These are phyloP conservation scores for Ailurus styani DNA, from an alignment of 2,113 vertebrate genomes.

Conservation along the genomic window DNA sequence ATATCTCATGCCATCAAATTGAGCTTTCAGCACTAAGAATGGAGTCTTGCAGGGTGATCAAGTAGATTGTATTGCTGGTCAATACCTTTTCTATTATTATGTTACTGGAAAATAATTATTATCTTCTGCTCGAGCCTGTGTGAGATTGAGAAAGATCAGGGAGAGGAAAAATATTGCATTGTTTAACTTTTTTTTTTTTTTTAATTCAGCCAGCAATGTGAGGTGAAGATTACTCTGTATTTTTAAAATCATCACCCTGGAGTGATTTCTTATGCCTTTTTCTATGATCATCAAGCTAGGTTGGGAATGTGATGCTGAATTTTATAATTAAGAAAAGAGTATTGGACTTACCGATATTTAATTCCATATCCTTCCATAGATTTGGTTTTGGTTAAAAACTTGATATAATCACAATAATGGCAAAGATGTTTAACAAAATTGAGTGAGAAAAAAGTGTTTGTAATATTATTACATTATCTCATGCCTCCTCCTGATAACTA, in stretches of 20 bases:
- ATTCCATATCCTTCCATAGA: background rate
- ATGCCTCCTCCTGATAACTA: background rate
- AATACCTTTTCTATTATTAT: conserved; percentile 70
- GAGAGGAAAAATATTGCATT: background rate
- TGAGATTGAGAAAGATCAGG: background rate
- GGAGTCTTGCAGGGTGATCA: conserved; percentile 51
- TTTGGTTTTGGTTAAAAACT: background rate
- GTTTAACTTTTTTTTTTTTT: conserved; percentile 5
- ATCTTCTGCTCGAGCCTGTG: conserved; percentile 20
- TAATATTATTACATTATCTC: background rate
- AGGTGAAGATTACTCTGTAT: background rate
- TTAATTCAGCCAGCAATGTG: background rate
- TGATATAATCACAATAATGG: background rate
- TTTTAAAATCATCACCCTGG: background rate
- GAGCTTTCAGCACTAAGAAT: conserved; percentile 45
- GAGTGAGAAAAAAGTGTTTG: background rate
- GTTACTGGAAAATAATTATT: conserved; percentile 67
- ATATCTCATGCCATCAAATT: conserved; percentile 45
- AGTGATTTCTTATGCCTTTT: background rate
- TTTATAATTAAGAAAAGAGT: background rate
- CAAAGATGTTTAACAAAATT: background rate
- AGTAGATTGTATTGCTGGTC: conserved; percentile 63
- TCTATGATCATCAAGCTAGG: background rate
- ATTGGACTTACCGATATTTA: background rate
- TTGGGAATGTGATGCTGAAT: background rate